Evolutionary conservation across 2,113 vertebrate genomes (phyloP).

Genomic region (Cyanoderma ruficeps): DNA sequence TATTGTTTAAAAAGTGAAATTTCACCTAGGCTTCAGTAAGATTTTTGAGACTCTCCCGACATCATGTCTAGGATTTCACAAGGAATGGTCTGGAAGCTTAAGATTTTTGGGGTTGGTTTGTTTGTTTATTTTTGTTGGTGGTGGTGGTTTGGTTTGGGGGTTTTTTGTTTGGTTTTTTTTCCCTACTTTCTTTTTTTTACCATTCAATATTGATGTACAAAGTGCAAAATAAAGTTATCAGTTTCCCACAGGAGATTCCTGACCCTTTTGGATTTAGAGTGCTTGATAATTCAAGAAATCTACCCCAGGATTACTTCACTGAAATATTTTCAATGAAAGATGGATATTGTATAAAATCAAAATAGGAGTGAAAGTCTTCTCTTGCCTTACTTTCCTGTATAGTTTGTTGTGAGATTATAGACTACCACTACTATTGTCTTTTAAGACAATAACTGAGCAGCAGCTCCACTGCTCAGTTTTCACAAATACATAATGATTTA

Average conservation of each 20-base stretch:
- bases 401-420: neutral
- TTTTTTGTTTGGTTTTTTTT: neutral
- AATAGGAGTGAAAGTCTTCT: neutral
- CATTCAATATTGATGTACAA: neutral
- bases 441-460: neutral
- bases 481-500: neutral
- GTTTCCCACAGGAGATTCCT: neutral
- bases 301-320: neutral
- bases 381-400: neutral
- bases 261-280: neutral
- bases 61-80: neutral
- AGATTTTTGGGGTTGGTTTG: too few species aligned
- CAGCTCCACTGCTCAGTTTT: neutral
- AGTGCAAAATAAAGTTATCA: neutral
- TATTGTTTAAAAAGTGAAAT: neutral
- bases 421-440: neutral
- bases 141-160: too few species aligned
- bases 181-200: neutral
- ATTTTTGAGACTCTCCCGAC: neutral
- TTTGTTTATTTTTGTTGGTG: too few species aligned
- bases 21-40: neutral
- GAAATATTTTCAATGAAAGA: neutral
- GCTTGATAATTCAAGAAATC: neutral
- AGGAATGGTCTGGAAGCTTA: neutral
- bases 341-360: neutral